Conservation (phyloP, 2,797 vertebrate species). For the Okamejei kenojei region DNA sequence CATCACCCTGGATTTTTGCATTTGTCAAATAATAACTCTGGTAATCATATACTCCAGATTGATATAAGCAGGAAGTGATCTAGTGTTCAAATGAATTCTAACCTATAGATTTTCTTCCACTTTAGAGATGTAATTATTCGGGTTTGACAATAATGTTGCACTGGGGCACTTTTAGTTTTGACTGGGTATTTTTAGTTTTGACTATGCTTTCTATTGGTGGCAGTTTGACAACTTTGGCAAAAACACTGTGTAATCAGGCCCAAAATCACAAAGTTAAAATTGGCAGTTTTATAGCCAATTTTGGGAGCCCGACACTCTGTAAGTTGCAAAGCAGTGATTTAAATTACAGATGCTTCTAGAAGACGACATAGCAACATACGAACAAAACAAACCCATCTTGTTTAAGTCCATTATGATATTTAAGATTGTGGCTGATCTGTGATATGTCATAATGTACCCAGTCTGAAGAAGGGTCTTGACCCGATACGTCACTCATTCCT, state of each 20-base stretch:
- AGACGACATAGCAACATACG: neutral
- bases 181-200: conserved; percentile 2
- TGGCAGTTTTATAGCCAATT: neutral
- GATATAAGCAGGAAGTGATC: neutral
- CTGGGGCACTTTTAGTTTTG: conserved; percentile 8
- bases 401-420: too few relatives aligned
- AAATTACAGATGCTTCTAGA: neutral
- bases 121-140: neutral
- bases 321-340: neutral
- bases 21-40: neutral
- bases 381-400: too few relatives aligned
- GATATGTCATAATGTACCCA: too few relatives aligned
- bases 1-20: neutral
- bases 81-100: neutral
- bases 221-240: conserved; percentile 45
- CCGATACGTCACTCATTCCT: too few relatives aligned
- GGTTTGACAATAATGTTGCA: conserved; percentile 3
- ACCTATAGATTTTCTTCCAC: neutral
- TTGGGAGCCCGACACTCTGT: too few relatives aligned
- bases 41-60: neutral
- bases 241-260: neutral
- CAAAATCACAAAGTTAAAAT: neutral
- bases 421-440: too few relatives aligned
- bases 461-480: too few relatives aligned
- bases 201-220: conserved; percentile 39